These are phyloP conservation scores for Drosophila mimetica DNA, from an alignment of 2,888 invertebrate species.

Conservation along the genomic window DNA sequence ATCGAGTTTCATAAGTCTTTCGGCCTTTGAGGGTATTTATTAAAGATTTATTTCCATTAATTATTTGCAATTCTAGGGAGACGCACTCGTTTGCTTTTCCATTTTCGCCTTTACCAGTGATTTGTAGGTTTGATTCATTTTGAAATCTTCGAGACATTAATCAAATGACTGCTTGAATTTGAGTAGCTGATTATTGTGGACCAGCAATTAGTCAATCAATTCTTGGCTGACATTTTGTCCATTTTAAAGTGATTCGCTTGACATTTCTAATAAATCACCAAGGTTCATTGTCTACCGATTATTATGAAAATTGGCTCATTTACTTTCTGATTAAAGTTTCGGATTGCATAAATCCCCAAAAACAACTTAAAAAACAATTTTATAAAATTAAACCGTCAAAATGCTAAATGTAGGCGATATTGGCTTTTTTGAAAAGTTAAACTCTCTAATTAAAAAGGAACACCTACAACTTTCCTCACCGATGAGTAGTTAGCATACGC, in stretches of 20 bases:
- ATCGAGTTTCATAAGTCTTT: conserved; percentile 3
- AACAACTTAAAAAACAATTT: too few species aligned
- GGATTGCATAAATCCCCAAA: too few species aligned
- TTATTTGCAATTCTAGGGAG: conserved; percentile 18
- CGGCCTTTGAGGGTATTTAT: conserved; percentile 26
- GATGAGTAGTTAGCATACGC: too few species aligned
- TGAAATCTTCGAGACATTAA: conserved; percentile 54
- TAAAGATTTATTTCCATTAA: conserved; percentile 47
- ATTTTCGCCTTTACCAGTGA: conserved; percentile 22
- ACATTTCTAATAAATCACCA: conserved; percentile 1
- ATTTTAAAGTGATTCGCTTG: neutral
- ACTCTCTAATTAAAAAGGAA: too few species aligned
- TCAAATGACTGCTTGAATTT: conserved; percentile 50
- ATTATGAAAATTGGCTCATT: neutral
- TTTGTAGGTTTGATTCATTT: conserved; percentile 37
- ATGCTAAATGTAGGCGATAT: too few species aligned
- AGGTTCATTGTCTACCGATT: neutral
- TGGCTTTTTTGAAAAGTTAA: too few species aligned
- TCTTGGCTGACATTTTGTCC: conserved; percentile 5
- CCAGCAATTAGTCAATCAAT: conserved; percentile 50
- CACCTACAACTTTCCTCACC: too few species aligned
- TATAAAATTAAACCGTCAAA: too few species aligned
- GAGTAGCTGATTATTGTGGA: conserved; percentile 20
- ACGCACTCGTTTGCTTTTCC: neutral
- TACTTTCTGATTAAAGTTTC: neutral